Evolutionary conservation across 2,113 vertebrate species (phyloP), one percentile per base, ranked within the genome.

Genomic region (Sceloporus tristichus): DNA sequence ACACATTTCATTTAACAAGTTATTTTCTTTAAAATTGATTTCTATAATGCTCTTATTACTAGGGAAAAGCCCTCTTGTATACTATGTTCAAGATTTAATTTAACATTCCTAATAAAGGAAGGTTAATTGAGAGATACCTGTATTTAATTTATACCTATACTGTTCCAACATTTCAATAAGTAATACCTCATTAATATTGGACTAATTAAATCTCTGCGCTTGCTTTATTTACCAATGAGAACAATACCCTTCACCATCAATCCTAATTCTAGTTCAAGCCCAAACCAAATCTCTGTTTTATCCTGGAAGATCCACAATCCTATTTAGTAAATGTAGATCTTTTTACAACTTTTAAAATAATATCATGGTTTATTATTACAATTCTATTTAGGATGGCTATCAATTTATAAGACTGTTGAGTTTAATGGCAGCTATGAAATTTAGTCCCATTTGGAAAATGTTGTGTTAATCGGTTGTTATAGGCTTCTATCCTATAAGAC

Each of bases 181-280:
- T 85, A 62, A 66, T 5, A 71, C 29, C 40, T 29, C 42, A 68
- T 86, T 86, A 85, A 86, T 18, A 23, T 66, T 42, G 34, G 53
- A 77, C 59, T 82, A 82, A 82, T 82, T 86, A 78, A 66, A 68
- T 86, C 40, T 85, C 66, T 40, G 48, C 13, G 42, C 40, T 85
- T 78, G 5, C 59, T 85, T 42, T 68, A 16, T n/a, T 74, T 73
- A 56, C 40, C 34, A 66, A n/a, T 34, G 29, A 11, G 42, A 42
- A 66, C 40, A 5, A 14, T 25, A 82, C 65, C 62, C 23, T 11
- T 14, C 25, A 27, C 14, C 38, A 71, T 83, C 65, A 70, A 70
- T 71, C 42, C 25, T 19, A 48, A 71, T 16, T 83, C 40, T 29
- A 70, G 40, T 71, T 42, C 40, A 83, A 70, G 27, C 6, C 40